Base-by-base conservation (phyloP, 2,113 vertebrate genomes). In the Hemichromis elongatus region DNA sequence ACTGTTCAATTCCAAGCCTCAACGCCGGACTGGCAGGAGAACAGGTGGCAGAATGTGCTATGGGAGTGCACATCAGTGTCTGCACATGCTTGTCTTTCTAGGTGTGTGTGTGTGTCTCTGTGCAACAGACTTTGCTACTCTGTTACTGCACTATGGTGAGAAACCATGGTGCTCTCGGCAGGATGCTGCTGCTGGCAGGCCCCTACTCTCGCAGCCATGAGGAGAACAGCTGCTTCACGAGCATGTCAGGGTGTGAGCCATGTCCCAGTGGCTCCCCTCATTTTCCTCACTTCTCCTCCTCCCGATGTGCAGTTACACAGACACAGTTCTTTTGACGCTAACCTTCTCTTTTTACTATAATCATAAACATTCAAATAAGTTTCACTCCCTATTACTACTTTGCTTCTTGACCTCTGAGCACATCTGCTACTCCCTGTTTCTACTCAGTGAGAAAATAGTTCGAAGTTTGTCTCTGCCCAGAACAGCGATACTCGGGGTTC, bases 151-250 rank as follows among this genome's bases (percentile, higher is more conserved):
- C 83, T 89, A 86, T 82, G 91, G 82, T 55, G 86, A 56, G 93
- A 90, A 90, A 92, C 86, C 80, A n/a, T 18, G 79, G 79, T 56
- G 89, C 86, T 92, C 89, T 90, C 84, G 75, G 93, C 90, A 88
- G 86, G 89, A 88, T 77, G 90, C 89, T 93, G 93, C 93, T 94
- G 79, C 83, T 91, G 89, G 90, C 92, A 92, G 82, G 80, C 86
- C 88, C 84, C 55, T 45, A 6, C 89, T 87, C 91, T 90, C 77
- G 78, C 79, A 57, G 90, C 93, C 94, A 94, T 86, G 92, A 95
- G 94, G 93, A 93, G 92, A 95, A 95, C 94, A 95, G 92, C 91
- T 94, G 94, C 87, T 94, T 93, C 84, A 88, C 86, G 40, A 93
- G 89, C 89, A 88, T 92, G 89, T 90, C 63, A 57, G 89, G 81